These are phyloP conservation scores for Anthopleura xanthogrammica DNA, from an alignment of 92 coral and sea anemone species.

Conservation along the genomic window DNA sequence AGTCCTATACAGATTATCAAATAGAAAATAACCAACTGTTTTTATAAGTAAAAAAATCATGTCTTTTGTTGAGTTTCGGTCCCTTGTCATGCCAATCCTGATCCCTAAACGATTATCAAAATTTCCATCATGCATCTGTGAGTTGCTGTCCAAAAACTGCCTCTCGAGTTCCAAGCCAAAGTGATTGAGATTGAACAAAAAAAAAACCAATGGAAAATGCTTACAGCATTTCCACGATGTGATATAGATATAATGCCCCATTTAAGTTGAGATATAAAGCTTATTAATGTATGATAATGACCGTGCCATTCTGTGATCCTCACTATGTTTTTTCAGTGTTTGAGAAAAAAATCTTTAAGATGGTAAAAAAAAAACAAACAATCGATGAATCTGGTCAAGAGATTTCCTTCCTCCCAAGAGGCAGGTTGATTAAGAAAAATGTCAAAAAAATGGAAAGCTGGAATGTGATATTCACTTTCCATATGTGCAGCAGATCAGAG, in stretches of 20 bases:
- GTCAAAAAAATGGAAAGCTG: not conserved
- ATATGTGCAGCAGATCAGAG: not conserved
- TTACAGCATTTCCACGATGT: conserved; percentile 8
- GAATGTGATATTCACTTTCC: not conserved
- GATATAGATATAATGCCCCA: conserved; percentile 23
- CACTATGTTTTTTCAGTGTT: conserved; percentile 3
- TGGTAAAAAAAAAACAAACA: not conserved
- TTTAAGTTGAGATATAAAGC: conserved; percentile 25
- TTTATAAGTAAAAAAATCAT: conserved; percentile 25
- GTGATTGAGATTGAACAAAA: conserved; percentile 1
- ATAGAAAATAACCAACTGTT: conserved; percentile 20
- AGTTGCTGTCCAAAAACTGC: conserved; percentile 20
- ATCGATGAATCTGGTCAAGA: conserved; percentile 13
- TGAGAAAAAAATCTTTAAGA: not conserved
- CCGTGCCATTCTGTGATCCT: conserved; percentile 21
- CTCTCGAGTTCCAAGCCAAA: not conserved
- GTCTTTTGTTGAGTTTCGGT: conserved; percentile 27
- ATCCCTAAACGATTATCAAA: not conserved
- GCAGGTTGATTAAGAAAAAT: not conserved
- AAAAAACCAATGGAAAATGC: conserved; percentile 12
- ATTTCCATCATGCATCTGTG: not conserved
- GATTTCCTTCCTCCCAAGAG: not conserved
- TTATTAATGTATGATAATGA: conserved; percentile 23
- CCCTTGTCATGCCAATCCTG: conserved; percentile 2
- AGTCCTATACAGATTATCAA: conserved; percentile 17